Evolutionary conservation across 2,888 invertebrate genomes (phyloP).

Genomic region (Melanostoma mellinum): DNA sequence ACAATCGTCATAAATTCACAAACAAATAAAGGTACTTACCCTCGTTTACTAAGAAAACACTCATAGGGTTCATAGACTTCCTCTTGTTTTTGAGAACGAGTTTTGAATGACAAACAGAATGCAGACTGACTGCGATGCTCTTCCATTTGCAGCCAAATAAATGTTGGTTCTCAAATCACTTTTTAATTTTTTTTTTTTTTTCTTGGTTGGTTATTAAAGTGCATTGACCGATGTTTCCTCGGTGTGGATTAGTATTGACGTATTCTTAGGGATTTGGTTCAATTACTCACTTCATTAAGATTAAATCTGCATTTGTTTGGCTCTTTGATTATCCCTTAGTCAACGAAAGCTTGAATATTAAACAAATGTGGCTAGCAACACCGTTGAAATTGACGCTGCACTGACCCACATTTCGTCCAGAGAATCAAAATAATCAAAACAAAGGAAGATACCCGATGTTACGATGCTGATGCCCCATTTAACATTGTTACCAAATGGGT

Average conservation of each 20-base stretch:
- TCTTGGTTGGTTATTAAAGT: constrained; percentile 37
- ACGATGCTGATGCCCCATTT: constrained; percentile 13
- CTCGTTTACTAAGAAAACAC: constrained; percentile 68
- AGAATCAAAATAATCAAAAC: constrained; percentile 57
- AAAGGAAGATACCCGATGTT: constrained; percentile 46
- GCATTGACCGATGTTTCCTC: constrained; percentile 56
- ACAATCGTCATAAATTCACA: constrained; percentile 48
- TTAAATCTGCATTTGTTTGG: not conserved
- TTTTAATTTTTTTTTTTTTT: not conserved
- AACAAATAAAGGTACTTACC: constrained; percentile 54
- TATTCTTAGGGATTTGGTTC: not conserved
- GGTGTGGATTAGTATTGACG: constrained; percentile 11
- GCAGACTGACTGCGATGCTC: constrained; percentile 2
- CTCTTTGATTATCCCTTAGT: not conserved
- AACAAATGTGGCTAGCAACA: no score
- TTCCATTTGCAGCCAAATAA: constrained; percentile 36
- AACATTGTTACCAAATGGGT: constrained; percentile 13
- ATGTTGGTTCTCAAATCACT: constrained; percentile 29
- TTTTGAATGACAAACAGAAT: constrained; percentile 23
- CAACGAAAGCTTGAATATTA: no score
- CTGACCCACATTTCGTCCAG: constrained; percentile 57
- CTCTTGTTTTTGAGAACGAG: constrained; percentile 40
- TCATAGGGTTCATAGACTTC: constrained; percentile 67
- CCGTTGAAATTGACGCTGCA: not conserved
- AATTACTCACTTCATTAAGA: not conserved